These are phyloP conservation scores for Pangasius mekongensis DNA, from an alignment of 2,797 vertebrate species.

Conservation along the genomic window DNA sequence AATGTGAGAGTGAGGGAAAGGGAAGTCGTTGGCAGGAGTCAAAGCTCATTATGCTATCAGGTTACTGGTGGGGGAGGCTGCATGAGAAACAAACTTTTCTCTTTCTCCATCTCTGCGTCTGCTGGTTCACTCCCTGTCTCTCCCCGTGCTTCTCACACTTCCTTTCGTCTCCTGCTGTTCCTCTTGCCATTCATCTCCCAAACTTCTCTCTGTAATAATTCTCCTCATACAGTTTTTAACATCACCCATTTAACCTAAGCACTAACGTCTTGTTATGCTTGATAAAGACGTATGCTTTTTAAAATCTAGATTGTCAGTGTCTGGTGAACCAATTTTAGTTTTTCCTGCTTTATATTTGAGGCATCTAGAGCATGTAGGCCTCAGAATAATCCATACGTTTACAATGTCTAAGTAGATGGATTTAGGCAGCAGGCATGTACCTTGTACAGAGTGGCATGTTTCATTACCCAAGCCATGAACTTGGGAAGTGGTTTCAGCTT, in stretches of 20 bases:
- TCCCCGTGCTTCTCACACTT: conserved; percentile 35
- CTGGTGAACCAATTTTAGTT: not conserved
- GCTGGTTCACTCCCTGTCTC: conserved; percentile 24
- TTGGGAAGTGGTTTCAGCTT: conserved; percentile 51
- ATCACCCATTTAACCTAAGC: not conserved
- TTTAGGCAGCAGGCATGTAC: conserved; percentile 32
- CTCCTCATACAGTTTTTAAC: not conserved
- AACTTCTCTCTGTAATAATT: not conserved
- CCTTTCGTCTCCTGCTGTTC: conserved; percentile 34
- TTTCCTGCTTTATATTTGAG: not conserved
- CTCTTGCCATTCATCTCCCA: conserved; percentile 2
- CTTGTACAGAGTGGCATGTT: conserved; percentile 47
- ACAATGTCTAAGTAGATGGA: conserved; percentile 21
- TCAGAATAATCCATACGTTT: conserved; percentile 13
- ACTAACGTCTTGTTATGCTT: not conserved
- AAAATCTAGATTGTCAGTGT: not conserved
- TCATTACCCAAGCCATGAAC: conserved; percentile 51
- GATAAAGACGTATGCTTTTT: not conserved
- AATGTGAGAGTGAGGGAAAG: conserved; percentile 29
- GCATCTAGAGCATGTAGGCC: not conserved
- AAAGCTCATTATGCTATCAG: conserved; percentile 73
- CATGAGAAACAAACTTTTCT: conserved; percentile 45
- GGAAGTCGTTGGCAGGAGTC: conserved; percentile 65
- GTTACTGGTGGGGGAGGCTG: conserved; percentile 67
- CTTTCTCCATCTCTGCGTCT: conserved; percentile 26